A percentile compares a stretch with the other conserved stretches of the same genome.
These are phyloP conservation scores for Drosophila auraria DNA, from an alignment of 1,140 invertebrate species.

Conservation along the genomic window DNA sequence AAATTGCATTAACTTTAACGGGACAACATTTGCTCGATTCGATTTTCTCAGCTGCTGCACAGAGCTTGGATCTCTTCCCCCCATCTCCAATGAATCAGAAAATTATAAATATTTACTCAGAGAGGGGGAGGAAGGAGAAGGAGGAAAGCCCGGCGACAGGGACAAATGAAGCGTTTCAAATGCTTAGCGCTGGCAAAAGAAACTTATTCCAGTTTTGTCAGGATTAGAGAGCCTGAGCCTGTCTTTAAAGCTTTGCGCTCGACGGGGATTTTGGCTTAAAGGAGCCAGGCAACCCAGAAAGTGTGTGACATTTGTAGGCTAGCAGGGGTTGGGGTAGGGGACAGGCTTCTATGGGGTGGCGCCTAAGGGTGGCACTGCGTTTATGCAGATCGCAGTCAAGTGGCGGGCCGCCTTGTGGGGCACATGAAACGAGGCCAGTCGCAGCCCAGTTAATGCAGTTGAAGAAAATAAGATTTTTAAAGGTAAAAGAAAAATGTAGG, in stretches of 20 bases:
- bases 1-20: conserved; percentile 74
- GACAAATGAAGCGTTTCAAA: conserved; percentile 43
- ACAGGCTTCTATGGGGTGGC: neutral
- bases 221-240: conserved; percentile 41
- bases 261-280: conserved; percentile 46
- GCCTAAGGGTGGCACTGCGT: conserved; percentile 51
- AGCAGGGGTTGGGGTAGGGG: neutral
- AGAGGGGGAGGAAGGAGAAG: too few relatives aligned
- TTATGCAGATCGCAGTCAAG: conserved; percentile 81
- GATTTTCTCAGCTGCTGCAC: conserved; percentile 34
- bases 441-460: conserved; percentile 28
- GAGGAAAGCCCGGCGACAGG: conserved; percentile 8
- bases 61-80: neutral
- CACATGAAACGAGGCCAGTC: conserved; percentile 68
- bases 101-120: conserved; percentile 52
- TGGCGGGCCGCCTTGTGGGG: conserved; percentile 54
- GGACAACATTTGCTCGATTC: conserved; percentile 45
- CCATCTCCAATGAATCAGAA: conserved; percentile 34
- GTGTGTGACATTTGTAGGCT: conserved; percentile 20
- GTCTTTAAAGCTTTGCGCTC: conserved; percentile 42
- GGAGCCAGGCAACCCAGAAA: conserved; percentile 30
- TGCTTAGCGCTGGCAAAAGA: conserved; percentile 37
- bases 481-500: rapidly evolving
- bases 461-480: neutral
- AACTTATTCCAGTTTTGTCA: conserved; percentile 56